A percentile compares a stretch with the other conserved stretches of the same genome.
phyloP scores from a whole-genome alignment of 2,888 invertebrate genomes.

The Drosophila emarginata region DNA sequence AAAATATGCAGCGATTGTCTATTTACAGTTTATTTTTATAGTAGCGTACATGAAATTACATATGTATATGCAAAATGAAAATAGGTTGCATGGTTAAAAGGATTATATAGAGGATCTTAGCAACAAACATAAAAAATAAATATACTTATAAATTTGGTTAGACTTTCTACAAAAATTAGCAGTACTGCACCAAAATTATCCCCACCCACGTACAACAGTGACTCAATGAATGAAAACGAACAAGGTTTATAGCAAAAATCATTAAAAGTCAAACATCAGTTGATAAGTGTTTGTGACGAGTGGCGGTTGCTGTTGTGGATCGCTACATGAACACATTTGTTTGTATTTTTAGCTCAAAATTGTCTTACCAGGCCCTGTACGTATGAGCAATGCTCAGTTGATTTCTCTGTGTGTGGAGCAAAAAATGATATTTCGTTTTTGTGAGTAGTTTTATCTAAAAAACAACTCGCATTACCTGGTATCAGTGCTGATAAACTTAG shows the following conservation, averaged over 20 bases:
- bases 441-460: slow-evolving; percentile 2
- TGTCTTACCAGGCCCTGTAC: neutral
- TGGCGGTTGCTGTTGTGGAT: slow-evolving; percentile 40
- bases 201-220: slow-evolving; percentile 8
- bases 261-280: slow-evolving; percentile 45
- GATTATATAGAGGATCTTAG: neutral
- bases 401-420: neutral
- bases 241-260: slow-evolving; percentile 10
- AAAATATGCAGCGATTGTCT: neutral
- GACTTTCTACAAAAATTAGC: neutral
- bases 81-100: neutral
- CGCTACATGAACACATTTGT: neutral
- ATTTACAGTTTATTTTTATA: slow-evolving; percentile 19
- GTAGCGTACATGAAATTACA: slow-evolving; percentile 11
- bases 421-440: neutral
- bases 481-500: slow-evolving; percentile 4
- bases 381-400: neutral
- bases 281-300: slow-evolving; percentile 34
- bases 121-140: neutral
- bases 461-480: slow-evolving; percentile 2
- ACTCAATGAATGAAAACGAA: slow-evolving; percentile 18
- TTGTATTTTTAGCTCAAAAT: slow-evolving; percentile 25
- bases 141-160: neutral
- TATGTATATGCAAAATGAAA: neutral
- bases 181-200: neutral